Evolutionary conservation across 2,797 vertebrate genomes (phyloP), one percentile per base, ranked within the genome.

Genomic region (Arrhamphus sclerolepis): DNA sequence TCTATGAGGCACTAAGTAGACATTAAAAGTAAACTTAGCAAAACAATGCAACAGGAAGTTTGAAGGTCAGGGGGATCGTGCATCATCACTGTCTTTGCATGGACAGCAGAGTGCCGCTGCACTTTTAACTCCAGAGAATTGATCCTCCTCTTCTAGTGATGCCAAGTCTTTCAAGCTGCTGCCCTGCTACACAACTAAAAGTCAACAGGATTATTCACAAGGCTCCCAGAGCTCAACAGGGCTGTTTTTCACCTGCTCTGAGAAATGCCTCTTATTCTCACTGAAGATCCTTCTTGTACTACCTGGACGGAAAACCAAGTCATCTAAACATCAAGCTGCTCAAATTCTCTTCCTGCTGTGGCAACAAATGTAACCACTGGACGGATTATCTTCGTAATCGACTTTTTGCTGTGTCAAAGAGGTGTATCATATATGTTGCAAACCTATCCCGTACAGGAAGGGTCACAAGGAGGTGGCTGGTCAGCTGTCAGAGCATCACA

Each of bases 11-110:
- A 65, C 56, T 20, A 39, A 64, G 62, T 46, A 46, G 65, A 64
- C 55, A 67, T 80, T 68, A 67, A 82, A 86, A 86, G 79, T 81
- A 75, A 83, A 87, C 74, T 83, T 70, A 75, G 34, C 76, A 43
- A 77, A 83, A 85, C 84, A 86, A 63, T 78, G 83, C 79, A 84
- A 86, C 75, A 82, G 74, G 70, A 84, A 77, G 78, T 79, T 83
- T 86, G 86, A 90, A 90, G 86, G 87, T 87, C 87, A 85, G 78
- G 81, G 75, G 80, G 79, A 82, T 78, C 38, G 60, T 71, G 77
- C 86, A 80, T 81, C 79, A 79, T 82, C 83, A 75, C 75, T 51
- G 63, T 66, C 74, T 86, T 83, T 88, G 84, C 81, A 89, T 79
- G 85, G 81, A 75, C 81, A 86, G 85, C 85, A 85, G 79, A 83